phyloP scores from a whole-genome alignment of 2,797 vertebrate genomes.

The Oophaga sylvatica region DNA sequence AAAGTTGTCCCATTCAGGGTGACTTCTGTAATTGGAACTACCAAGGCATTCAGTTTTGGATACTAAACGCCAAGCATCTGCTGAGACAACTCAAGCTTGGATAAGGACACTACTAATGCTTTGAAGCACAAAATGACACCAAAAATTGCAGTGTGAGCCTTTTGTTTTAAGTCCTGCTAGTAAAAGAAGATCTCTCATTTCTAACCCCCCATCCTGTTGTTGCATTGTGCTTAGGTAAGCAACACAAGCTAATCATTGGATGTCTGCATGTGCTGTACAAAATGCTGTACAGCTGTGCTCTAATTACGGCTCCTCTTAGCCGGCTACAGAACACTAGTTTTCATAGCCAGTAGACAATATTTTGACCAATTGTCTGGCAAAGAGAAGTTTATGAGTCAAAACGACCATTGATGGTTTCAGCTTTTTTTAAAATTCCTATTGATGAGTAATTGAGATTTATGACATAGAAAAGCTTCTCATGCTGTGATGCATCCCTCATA shows the following conservation, averaged over 20 bases:
- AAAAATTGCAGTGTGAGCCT: conserved; percentile 61
- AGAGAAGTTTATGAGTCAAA: conserved; percentile 11
- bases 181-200: conserved; percentile 56
- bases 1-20: neutral
- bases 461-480: neutral
- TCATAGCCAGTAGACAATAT: neutral
- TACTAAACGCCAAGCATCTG: conserved; percentile 49
- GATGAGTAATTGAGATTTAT: conserved; percentile 30
- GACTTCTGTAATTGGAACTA: neutral
- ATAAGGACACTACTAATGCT: conserved; percentile 24
- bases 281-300: neutral
- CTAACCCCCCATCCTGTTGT: conserved; percentile 62
- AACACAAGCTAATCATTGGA: conserved; percentile 64
- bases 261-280: conserved; percentile 48
- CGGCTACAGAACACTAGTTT: neutral
- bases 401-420: conserved; percentile 28
- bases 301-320: neutral
- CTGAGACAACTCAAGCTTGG: neutral
- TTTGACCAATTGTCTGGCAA: neutral
- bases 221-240: conserved; percentile 67
- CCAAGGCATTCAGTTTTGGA: neutral
- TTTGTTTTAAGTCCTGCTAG: conserved; percentile 51
- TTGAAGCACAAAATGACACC: conserved; percentile 53
- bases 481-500: neutral
- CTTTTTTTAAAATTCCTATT: conserved; percentile 10